Percentiles rank a stretch among this genome's conserved stretches.
Conservation (phyloP, 2,797 vertebrate genomes). For the Chrysolophus pictus region DNA sequence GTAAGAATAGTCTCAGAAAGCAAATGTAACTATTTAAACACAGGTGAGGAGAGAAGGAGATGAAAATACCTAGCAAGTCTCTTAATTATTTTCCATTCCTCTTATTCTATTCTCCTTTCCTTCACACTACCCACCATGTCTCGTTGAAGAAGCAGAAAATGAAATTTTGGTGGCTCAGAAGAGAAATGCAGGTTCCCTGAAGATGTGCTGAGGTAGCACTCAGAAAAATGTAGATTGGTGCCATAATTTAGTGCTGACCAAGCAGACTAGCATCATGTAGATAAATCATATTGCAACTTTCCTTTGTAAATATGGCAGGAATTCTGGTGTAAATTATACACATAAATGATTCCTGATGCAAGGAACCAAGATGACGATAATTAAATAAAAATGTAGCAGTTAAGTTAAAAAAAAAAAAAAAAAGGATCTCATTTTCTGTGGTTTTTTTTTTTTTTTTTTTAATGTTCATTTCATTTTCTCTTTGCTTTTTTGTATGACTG, state of each 20-base stretch:
- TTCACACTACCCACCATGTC: neutral
- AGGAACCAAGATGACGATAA: neutral
- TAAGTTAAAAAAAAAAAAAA: neutral
- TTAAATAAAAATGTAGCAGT: fast-evolving
- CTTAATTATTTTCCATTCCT: neutral
- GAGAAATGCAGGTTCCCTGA: neutral
- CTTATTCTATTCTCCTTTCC: neutral
- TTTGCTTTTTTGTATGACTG: neutral
- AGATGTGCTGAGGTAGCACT: neutral
- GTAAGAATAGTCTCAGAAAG: neutral
- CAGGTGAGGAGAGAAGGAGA: neutral
- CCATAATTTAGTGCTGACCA: neutral
- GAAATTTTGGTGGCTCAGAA: neutral
- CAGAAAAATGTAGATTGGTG: neutral
- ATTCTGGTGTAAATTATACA: neutral
- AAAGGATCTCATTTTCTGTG: neutral
- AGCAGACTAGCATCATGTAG: neutral
- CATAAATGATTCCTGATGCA: neutral
- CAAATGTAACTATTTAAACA: neutral
- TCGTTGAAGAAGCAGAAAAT: neutral
- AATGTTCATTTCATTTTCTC: neutral
- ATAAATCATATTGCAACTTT: neutral
- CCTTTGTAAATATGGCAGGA: neutral
- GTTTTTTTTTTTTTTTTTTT: neutral
- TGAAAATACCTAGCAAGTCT: neutral